Conservation (phyloP, 2,113 vertebrate species). For the Hystrix brachyura region DNA sequence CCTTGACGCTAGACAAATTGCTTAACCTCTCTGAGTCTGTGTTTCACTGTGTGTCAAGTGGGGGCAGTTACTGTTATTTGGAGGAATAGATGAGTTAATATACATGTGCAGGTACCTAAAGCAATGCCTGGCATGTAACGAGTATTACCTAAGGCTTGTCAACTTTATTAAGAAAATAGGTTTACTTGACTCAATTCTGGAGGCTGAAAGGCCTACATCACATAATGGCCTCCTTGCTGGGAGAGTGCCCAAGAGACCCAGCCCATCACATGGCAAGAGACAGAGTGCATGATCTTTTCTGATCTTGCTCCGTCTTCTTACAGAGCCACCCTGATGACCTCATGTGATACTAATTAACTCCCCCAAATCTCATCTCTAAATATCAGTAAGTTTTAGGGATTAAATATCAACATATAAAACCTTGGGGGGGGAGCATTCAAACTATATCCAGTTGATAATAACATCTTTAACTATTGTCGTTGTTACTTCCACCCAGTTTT, state of each 20-base stretch:
- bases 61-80: background rate
- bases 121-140: background rate
- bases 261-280: background rate
- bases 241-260: background rate
- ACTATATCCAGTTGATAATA: background rate
- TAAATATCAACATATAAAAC: background rate
- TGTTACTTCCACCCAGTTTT: conserved; percentile 29
- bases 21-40: background rate
- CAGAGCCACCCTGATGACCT: background rate
- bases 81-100: background rate
- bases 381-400: background rate
- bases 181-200: background rate
- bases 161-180: background rate
- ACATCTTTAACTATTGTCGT: background rate
- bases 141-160: background rate
- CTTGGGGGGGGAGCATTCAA: background rate
- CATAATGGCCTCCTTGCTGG: background rate
- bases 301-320: background rate
- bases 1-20: background rate
- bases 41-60: background rate
- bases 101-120: background rate
- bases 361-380: background rate
- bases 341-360: background rate
- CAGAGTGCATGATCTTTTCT: background rate
- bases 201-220: background rate